phyloP scores from a whole-genome alignment of 2,797 vertebrate species.

The Lepus oiostolus region DNA sequence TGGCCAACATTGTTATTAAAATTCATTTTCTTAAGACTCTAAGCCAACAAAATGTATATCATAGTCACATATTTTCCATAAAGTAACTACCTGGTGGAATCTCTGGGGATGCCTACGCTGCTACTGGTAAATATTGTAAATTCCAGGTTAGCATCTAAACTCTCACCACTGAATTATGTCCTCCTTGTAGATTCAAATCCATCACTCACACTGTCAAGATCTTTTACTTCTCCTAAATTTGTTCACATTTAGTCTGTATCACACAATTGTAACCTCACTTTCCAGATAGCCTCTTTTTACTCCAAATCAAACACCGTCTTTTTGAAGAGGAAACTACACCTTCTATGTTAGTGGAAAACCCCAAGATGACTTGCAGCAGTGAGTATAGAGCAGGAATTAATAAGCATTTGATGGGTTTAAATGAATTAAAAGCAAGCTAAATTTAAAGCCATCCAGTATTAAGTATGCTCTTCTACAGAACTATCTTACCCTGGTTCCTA shows the following conservation, averaged over 20 bases:
- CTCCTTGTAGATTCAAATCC: neutral
- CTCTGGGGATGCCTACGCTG: neutral
- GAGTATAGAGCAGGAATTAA: slow-evolving; percentile 27
- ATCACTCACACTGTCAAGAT: neutral
- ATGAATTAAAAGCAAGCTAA: slow-evolving; percentile 52
- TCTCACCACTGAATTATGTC: slow-evolving; percentile 15
- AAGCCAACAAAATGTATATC: neutral
- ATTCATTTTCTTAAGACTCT: slow-evolving; percentile 29
- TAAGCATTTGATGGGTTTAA: slow-evolving; percentile 39
- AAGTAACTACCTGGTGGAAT: neutral
- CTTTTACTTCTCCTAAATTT: slow-evolving; percentile 45
- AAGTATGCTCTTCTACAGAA: neutral
- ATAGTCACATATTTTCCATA: neutral
- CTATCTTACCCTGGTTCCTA: neutral
- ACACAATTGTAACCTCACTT: neutral
- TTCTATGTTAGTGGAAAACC: neutral
- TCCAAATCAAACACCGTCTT: slow-evolving; percentile 35
- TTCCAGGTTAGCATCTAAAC: neutral
- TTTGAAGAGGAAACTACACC: slow-evolving; percentile 23
- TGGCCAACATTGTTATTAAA: neutral
- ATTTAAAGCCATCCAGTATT: slow-evolving; percentile 33
- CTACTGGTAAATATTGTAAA: neutral
- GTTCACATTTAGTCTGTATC: neutral
- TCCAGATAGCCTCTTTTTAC: slow-evolving; percentile 38
- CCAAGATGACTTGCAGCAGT: neutral